Percentiles rank a stretch among this genome's conserved stretches.
Conservation (phyloP, 2,113 vertebrate species). For the Morone chrysops region DNA sequence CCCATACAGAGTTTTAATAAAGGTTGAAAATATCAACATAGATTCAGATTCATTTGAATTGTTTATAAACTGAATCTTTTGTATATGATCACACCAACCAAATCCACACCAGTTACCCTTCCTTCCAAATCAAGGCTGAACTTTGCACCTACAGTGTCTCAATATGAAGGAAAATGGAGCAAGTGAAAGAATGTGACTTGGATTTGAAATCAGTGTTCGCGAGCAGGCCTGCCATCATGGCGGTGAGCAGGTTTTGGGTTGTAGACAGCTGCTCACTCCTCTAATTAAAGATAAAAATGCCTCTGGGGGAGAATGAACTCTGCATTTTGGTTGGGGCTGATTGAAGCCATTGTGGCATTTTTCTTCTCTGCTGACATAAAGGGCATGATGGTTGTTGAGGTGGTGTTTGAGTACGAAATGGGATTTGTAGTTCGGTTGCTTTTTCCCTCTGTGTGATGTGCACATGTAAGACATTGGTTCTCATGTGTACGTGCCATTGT, state of each 20-base stretch:
- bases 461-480: conserved; percentile 3
- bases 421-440: conserved; percentile 29
- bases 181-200: conserved; percentile 31
- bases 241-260: conserved; percentile 59
- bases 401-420: neutral
- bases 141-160: neutral
- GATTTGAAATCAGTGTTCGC: conserved; percentile 41
- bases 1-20: neutral
- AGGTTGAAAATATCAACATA: too few relatives aligned
- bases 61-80: neutral
- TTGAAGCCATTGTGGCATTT: conserved; percentile 66
- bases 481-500: conserved; percentile 25
- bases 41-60: too few relatives aligned
- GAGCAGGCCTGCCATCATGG: conserved; percentile 39
- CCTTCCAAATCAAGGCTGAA: neutral
- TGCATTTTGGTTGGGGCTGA: conserved; percentile 62
- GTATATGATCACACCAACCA: neutral
- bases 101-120: neutral
- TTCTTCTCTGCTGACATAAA: conserved; percentile 50
- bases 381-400: conserved; percentile 32
- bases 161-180: conserved; percentile 38
- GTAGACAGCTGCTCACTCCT: conserved; percentile 79
- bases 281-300: conserved; percentile 78
- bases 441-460: neutral
- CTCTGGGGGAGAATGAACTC: conserved; percentile 73